Conservation (phyloP, 1,140 invertebrate species). For the Lerema accius region DNA sequence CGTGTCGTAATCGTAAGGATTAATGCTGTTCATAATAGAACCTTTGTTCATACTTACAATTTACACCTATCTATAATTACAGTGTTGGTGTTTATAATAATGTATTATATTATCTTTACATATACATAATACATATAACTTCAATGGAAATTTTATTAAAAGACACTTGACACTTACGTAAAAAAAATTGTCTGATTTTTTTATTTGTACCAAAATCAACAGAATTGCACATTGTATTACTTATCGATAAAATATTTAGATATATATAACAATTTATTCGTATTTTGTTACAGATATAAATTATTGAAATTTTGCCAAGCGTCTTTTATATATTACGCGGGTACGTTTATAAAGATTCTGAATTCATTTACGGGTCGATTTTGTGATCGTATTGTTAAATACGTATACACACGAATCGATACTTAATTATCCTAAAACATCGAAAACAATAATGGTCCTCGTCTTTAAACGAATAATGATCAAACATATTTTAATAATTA, state of each 20-base stretch:
- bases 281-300: too few species aligned
- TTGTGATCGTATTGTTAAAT: background rate
- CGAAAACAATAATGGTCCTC: conserved; percentile 29
- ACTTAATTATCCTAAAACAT: conserved; percentile 2
- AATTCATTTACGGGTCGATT: background rate
- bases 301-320: conserved; percentile 11
- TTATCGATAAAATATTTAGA: conserved; percentile 16
- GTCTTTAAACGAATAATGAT: background rate
- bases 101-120: background rate
- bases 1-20: background rate
- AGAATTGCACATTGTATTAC: background rate
- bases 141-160: background rate
- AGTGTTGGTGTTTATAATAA: conserved; percentile 7
- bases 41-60: conserved; percentile 64
- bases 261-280: background rate
- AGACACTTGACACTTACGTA: conserved; percentile 9
- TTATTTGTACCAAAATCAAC: conserved; percentile 3
- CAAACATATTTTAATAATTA: background rate
- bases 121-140: background rate
- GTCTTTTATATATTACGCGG: background rate
- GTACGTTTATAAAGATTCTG: conserved; percentile 8
- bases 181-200: background rate
- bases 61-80: conserved; percentile 48
- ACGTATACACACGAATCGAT: background rate
- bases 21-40: conserved; percentile 37